A percentile compares a stretch with the other conserved stretches of the same genome.
phyloP scores from a whole-genome alignment of 2,888 invertebrate species.

The Heliconius charithonia region DNA sequence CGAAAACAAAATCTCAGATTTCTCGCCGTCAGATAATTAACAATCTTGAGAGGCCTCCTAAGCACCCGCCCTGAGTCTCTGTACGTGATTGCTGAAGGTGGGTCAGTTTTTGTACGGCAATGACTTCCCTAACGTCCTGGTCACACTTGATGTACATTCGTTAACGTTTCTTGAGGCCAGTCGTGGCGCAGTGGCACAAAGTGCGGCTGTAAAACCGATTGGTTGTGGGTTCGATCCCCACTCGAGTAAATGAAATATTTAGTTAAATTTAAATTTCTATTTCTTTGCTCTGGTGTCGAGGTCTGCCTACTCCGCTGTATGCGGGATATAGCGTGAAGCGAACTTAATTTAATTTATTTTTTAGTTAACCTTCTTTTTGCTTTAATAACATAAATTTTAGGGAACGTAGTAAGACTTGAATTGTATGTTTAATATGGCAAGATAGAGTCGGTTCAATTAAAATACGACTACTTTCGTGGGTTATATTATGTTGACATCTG shows the following conservation, averaged over 20 bases:
- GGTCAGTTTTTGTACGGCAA: constrained; percentile 58
- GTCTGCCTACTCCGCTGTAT: too few relatives aligned
- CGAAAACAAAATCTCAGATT: constrained; percentile 51
- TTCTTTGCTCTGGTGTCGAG: too few relatives aligned
- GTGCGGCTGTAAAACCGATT: too few relatives aligned
- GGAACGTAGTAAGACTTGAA: neutral
- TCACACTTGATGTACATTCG: constrained; percentile 14
- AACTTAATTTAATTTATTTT: too few relatives aligned
- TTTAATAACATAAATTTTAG: neutral
- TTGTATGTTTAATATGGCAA: neutral
- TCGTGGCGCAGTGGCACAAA: too few relatives aligned
- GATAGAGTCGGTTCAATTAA: neutral
- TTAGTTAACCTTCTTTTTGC: too few relatives aligned
- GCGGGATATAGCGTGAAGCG: too few relatives aligned
- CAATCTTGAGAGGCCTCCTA: constrained; percentile 57
- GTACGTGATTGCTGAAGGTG: constrained; percentile 64
- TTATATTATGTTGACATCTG: too few relatives aligned
- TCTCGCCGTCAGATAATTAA: constrained; percentile 57
- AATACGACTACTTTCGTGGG: too few relatives aligned
- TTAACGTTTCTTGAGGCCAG: constrained; percentile 7
- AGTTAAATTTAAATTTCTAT: too few relatives aligned
- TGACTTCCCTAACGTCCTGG: constrained; percentile 48
- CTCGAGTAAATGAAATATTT: too few relatives aligned
- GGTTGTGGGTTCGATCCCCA: too few relatives aligned
- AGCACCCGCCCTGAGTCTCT: constrained; percentile 43